phyloP scores from a whole-genome alignment of 2,113 vertebrate species.

The Psittacus erithacus region DNA sequence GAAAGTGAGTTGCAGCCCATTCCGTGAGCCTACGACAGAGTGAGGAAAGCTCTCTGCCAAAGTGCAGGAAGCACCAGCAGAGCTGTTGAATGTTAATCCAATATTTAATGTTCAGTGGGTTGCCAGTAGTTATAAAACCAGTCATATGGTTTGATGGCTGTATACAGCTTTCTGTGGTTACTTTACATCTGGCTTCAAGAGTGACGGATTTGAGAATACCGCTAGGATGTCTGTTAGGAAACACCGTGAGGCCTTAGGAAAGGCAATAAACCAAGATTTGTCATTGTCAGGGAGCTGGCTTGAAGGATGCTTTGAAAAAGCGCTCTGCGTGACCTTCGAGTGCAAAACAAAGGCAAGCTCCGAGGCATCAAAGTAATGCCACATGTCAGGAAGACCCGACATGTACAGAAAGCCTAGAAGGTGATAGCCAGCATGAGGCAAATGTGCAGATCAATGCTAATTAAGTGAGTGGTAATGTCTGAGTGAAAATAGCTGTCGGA shows the following conservation, averaged over 20 bases:
- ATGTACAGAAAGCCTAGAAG: not conserved
- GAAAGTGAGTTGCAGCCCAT: not conserved
- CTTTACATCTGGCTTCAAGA: constrained; percentile 12
- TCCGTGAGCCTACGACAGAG: accelerated
- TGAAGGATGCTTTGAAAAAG: constrained; percentile 22
- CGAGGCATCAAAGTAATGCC: constrained; percentile 13
- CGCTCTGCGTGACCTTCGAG: not conserved
- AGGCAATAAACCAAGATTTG: constrained; percentile 16
- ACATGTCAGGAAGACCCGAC: not conserved
- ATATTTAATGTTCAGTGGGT: constrained; percentile 25
- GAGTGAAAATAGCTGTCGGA: not conserved
- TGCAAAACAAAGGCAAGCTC: not conserved
- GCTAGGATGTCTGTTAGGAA: constrained; percentile 21
- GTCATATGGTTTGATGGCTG: constrained; percentile 13
- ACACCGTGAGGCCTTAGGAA: not conserved
- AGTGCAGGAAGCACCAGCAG: constrained; percentile 50
- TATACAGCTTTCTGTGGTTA: constrained; percentile 26
- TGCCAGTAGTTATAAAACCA: constrained; percentile 45
- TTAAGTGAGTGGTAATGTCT: not conserved
- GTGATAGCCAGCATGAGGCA: not conserved
- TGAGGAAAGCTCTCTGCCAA: not conserved
- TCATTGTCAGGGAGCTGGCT: constrained; percentile 28
- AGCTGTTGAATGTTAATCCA: constrained; percentile 57
- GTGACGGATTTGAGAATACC: constrained; percentile 2
- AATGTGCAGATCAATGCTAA: not conserved